Base-by-base conservation (phyloP, 2,113 vertebrate genomes). In the Dolichotis patagonum region DNA sequence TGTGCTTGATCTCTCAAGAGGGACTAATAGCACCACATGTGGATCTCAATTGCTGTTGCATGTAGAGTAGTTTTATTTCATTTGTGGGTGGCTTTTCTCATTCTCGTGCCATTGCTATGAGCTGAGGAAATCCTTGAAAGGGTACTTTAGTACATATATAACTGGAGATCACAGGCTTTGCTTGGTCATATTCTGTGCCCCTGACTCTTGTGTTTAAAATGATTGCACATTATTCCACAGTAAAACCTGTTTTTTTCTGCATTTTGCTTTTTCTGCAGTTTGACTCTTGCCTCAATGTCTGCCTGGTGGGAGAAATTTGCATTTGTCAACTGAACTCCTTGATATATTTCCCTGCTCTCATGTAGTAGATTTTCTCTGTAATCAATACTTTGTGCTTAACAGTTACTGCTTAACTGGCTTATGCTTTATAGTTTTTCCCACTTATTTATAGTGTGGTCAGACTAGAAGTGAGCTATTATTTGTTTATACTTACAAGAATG, bases 81-180 rank as follows among this genome's bases (percentile, higher is more conserved):
- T 71, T 62, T 83, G 67, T 46, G 88, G 75, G 83, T 96, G 71
- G 6, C 26, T 86, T 88, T 91, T 97, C 69, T 94, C 52, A 78
- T 94, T 91, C n/a, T 89, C 28, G 43, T 71, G 52, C 38, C n/a
- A n/a, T 75, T 52, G 41, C n/a, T 60, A 30, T 63, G 35, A 58
- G 43, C 8, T 83, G 52, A 28, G 58, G 24, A 58, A 46, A 58
- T 41, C 32, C 52, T 41, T 65, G 7, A 35, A 26, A 60, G 24
- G 5, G n/a, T 71, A 85, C 32, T 19, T 67, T 56, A 65, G 43
- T 78, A 26, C 78, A 62, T 26, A 8, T 6, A 11, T 43, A 83
- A 19, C 30, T 88, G 49, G 65, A 60, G 46, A 62, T 82, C 14
- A 9, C 32, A 38, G 83, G 4, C 22, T 32, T 49, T 86, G 17